Evolutionary conservation across 2,888 invertebrate genomes (phyloP).

Genomic region (Anthophora plumipes): DNA sequence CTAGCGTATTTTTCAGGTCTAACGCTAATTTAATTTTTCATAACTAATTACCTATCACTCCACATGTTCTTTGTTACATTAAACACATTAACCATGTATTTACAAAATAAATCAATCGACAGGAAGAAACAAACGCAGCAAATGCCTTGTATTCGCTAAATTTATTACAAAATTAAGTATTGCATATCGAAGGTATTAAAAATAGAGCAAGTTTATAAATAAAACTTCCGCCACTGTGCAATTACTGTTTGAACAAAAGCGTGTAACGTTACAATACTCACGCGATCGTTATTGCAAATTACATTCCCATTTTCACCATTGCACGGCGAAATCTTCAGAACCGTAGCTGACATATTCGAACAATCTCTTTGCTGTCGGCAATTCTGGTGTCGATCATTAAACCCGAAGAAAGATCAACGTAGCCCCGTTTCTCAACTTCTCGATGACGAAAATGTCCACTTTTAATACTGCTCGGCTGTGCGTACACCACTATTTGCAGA

Average conservation of each 20-base stretch:
- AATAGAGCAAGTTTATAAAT: neutral
- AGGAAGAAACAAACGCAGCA: too few relatives aligned
- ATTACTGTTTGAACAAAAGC: neutral
- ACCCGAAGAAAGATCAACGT: neutral
- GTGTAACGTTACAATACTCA: constrained; percentile 37
- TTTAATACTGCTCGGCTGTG: neutral
- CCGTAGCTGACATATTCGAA: constrained; percentile 56
- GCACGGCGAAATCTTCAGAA: constrained; percentile 45
- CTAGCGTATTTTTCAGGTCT: too few relatives aligned
- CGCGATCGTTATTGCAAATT: constrained; percentile 43
- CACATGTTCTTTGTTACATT: too few relatives aligned
- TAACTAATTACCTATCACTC: too few relatives aligned
- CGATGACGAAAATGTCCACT: constrained; percentile 28
- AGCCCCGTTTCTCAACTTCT: neutral
- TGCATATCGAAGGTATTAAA: too few relatives aligned
- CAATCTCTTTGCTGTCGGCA: neutral
- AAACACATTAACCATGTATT: too few relatives aligned
- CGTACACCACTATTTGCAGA: neutral
- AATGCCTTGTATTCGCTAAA: too few relatives aligned
- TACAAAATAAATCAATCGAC: too few relatives aligned
- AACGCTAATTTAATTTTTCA: too few relatives aligned
- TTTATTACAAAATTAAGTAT: too few relatives aligned
- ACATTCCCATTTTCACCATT: constrained; percentile 34
- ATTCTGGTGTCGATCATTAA: constrained; percentile 15
- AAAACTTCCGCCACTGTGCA: neutral